Conservation (phyloP, 2,888 invertebrate species). For the Conops quadrifasciatus region DNA sequence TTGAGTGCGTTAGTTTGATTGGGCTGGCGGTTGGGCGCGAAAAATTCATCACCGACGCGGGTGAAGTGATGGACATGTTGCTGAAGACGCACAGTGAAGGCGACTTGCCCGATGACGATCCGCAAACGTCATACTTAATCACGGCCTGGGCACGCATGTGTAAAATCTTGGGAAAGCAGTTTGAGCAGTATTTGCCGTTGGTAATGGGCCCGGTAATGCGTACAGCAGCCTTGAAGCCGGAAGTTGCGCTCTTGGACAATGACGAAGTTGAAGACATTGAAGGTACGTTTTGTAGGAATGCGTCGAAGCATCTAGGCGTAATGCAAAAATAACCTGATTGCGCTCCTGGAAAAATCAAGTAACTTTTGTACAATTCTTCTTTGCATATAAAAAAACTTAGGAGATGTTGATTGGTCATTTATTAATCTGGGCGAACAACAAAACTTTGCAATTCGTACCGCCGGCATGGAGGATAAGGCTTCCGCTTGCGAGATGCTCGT, state of each 20-base stretch:
- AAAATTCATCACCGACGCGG: constrained; percentile 90
- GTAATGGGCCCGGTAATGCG: constrained; percentile 91
- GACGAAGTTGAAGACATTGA: constrained; percentile 82
- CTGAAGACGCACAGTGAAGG: constrained; percentile 89
- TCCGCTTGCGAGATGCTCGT: constrained; percentile 94
- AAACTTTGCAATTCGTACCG: constrained; percentile 89
- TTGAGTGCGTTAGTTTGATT: constrained; percentile 98
- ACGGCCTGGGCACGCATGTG: constrained; percentile 99
- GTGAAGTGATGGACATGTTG: constrained; percentile 94
- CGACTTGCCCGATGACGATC: constrained; percentile 91
- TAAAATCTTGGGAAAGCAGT: constrained; percentile 86
- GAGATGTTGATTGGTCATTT: constrained; percentile 88
- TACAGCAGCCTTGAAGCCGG: constrained; percentile 88
- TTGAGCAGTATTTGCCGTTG: constrained; percentile 87
- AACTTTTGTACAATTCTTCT: neutral
- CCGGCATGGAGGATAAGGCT: constrained; percentile 90
- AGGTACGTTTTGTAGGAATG: constrained; percentile 58
- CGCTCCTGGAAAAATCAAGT: too few relatives aligned
- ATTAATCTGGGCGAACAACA: constrained; percentile 90
- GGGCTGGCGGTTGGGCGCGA: constrained; percentile 86
- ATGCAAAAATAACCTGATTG: too few relatives aligned
- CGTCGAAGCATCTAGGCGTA: too few relatives aligned
- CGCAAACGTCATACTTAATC: constrained; percentile 96
- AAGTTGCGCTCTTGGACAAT: constrained; percentile 85
- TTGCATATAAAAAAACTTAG: constrained; percentile 13